Evolutionary conservation across 2,888 invertebrate species (phyloP), one percentile per base, ranked within the genome.

Genomic region (Pseudococcus jackbeardsleyi): DNA sequence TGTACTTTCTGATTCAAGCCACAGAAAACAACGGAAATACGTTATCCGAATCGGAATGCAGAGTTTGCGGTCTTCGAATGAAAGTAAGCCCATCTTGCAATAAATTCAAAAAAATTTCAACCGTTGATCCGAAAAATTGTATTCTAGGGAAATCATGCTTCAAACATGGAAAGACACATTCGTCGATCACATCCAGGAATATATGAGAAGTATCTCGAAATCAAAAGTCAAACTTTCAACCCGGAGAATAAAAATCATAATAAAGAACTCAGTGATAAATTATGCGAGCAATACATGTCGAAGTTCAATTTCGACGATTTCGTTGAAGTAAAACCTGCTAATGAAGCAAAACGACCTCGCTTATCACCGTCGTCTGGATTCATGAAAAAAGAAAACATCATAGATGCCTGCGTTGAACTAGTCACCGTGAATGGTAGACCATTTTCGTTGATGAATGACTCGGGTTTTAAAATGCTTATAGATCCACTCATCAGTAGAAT

Each of bases 141-240:
- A 15, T 85, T 50, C 17, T 33, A 85, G 85, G 85, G 85, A 26
- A 54, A 50, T 26, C 85, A 85, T 8, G 85, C 85, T 22, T 85
- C 85, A 9, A 85, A 85, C 33, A 85, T 85, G 85, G 85, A 85
- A 26, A 85, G 85, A 50, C 85, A 85, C 22, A 50, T 85, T 19
- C 50, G 85, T 7, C 85, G 85, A 22, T 85, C 85, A 8, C 85
- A 85, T 54, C 85, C 85, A 54, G 22, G 26, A 26, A 85, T 85
- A 22, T 85, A 85, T 39, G 85, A 85, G 15, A 85, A 85, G 26
- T 85, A 85, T 59, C 19, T 85, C 48, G 85, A 85, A 85, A 50
- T 85, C 19, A 85, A 85, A 85, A 48, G 50, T 48, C 46, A 85
- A 54, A 85, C 50, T 22, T 54, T 85, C 85, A 85, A 85, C 17